Evolutionary conservation across 2,113 vertebrate species (phyloP).

Genomic region (Rattus norvegicus): GRCr8 NC_086037.1:40961001-40961500

Average conservation of each 20-base stretch:
- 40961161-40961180: constrained; percentile 87
- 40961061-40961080: neutral
- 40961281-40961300: constrained; percentile 82
- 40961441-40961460: constrained; percentile 93
- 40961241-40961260: constrained; percentile 95
- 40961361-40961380: constrained; percentile 86
- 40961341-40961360: neutral
- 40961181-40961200: constrained; percentile 94
- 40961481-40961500: constrained; percentile 87
- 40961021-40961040: no score
- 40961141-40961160: neutral
- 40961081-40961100: neutral
- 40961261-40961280: constrained; percentile 97
- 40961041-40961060: neutral
- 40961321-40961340: neutral
- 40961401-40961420: constrained; percentile 95
- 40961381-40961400: constrained; percentile 92
- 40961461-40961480: constrained; percentile 89
- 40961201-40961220: constrained; percentile 96
- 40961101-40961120: neutral
- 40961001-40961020: neutral
- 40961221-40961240: constrained; percentile 95
- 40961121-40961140: fast-evolving
- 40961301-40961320: neutral
- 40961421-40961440: constrained; percentile 95